These are phyloP conservation scores for Rhinichthys klamathensis DNA, from an alignment of 2,113 vertebrate species.

Conservation along the genomic window DNA sequence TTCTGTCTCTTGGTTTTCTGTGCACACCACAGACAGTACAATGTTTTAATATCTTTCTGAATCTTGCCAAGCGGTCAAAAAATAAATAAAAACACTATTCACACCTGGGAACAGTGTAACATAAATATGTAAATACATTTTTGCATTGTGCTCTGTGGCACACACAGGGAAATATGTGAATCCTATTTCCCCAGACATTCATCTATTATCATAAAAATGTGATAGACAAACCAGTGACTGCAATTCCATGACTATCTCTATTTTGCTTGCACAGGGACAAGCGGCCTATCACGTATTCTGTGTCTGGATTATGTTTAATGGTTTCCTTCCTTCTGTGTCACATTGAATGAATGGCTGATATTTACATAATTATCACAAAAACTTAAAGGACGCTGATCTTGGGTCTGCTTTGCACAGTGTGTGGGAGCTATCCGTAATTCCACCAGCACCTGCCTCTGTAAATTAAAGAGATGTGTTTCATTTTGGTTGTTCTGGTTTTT, in stretches of 20 bases:
- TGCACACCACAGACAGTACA: neutral
- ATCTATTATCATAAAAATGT: slow-evolving; percentile 5
- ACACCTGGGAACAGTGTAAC: neutral
- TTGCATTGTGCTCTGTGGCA: neutral
- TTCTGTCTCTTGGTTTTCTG: too few relatives aligned
- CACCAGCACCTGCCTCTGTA: slow-evolving; percentile 17
- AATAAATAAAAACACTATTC: neutral
- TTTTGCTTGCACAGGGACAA: neutral
- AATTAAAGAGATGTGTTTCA: slow-evolving; percentile 16
- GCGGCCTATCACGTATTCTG: slow-evolving; percentile 24
- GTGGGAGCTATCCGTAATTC: neutral
- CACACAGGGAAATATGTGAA: neutral
- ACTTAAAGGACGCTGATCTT: neutral
- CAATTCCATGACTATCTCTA: neutral
- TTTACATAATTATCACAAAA: neutral
- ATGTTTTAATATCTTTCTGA: neutral
- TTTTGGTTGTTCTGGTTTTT: slow-evolving; percentile 18
- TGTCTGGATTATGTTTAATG: slow-evolving; percentile 14
- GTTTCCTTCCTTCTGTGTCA: slow-evolving; percentile 23
- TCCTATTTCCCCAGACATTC: slow-evolving; percentile 3
- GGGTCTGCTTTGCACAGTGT: neutral
- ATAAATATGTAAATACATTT: neutral
- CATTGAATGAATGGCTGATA: neutral
- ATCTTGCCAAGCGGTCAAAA: neutral
- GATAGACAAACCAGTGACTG: slow-evolving; percentile 7